Evolutionary conservation across 2,113 vertebrate species (phyloP), one percentile per base, ranked within the genome.

Genomic region (Solea senegalensis): DNA sequence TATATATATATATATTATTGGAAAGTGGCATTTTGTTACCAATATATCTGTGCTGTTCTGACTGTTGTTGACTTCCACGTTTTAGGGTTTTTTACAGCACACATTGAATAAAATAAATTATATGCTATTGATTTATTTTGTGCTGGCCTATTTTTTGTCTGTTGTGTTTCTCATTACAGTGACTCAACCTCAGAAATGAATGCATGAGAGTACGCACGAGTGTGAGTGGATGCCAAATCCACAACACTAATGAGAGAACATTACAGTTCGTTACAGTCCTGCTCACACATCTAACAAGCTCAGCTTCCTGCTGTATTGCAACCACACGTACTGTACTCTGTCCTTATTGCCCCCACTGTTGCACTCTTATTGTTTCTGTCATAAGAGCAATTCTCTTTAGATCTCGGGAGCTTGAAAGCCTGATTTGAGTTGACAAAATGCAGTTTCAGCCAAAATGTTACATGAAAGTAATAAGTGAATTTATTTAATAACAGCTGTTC

Each of bases 81-180:
- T 80, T 57, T 86, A 72, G 34, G 72, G 69, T 46, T 52, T 89
- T 89, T 88, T 82, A 75, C 77, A 66, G 49, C 84, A 90, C 86
- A 78, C 56, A 34, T 89, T 87, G 67, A 93, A 90, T 90, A 89
- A 93, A 92, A 71, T 16, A 79, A 67, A 50, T 58, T 72, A 59
- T 63, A 72, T 62, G 49, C 70, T 73, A 65, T 79, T 8, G 66
- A 27, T 26, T 65, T 34, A 16, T 16, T 53, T 12, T 13, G 39
- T 5, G 21, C 14, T 7, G 16, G 21, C 4, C 34, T 15, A 44
- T 4, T 63, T 46, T 26, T 58, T 16, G 6, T 45, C 28, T 8
- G 2, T 21, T 48, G 1, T 28, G 1, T 65, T 61, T 70, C 21
- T n/a, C n/a, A 55, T 14, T 0, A 0, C 10, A 12, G 1, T 62